Conservation (phyloP, 1,140 invertebrate genomes). For the Papilio polyxenes region DNA sequence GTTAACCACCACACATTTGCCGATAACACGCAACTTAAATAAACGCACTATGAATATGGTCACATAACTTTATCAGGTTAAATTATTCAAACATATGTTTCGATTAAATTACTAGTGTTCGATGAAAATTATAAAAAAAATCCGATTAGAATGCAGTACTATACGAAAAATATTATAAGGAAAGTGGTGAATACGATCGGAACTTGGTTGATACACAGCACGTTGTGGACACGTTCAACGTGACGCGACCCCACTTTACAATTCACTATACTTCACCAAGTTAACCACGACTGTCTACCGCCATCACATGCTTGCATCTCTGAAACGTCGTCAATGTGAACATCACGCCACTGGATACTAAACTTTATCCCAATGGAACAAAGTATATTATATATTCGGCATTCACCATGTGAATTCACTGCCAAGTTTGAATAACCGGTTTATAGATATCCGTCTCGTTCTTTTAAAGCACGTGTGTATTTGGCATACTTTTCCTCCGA, state of each 20-base stretch:
- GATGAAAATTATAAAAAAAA: conserved; percentile 9
- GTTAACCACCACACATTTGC: conserved; percentile 53
- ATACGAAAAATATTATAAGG: conserved; percentile 34
- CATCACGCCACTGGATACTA: conserved; percentile 30
- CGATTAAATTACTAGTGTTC: neutral
- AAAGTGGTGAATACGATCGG: conserved; percentile 53
- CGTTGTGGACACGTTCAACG: conserved; percentile 56
- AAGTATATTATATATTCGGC: conserved; percentile 46
- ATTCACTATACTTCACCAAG: conserved; percentile 66
- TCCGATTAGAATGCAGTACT: conserved; percentile 32
- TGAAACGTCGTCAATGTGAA: conserved; percentile 57
- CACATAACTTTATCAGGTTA: conserved; percentile 60
- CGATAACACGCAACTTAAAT: conserved; percentile 65
- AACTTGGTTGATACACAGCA: conserved; percentile 48
- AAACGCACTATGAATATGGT: conserved; percentile 43
- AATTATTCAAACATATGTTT: conserved; percentile 55
- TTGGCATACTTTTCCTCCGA: conserved; percentile 56
- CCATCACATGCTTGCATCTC: conserved; percentile 50
- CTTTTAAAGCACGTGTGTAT: conserved; percentile 64
- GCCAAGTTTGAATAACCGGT: conserved; percentile 77
- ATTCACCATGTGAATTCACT: conserved; percentile 60
- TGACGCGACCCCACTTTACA: conserved; percentile 67
- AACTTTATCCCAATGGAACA: conserved; percentile 45
- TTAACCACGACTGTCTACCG: conserved; percentile 70
- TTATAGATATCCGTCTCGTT: conserved; percentile 60